These are phyloP conservation scores for Drosophila kanekoi DNA, from an alignment of 2,888 invertebrate genomes.

Conservation along the genomic window DNA sequence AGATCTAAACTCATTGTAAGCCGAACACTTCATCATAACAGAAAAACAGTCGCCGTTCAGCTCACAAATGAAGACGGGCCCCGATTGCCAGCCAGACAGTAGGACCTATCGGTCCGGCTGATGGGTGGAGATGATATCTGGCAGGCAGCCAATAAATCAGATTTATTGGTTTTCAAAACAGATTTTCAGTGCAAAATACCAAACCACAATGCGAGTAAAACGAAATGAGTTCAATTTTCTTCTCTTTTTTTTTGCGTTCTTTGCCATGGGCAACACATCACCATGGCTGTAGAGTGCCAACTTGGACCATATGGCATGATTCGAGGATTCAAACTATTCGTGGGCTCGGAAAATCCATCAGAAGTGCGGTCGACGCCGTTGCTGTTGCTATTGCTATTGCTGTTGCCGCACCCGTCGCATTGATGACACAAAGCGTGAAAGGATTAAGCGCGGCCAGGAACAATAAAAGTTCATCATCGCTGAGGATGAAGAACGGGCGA, in stretches of 20 bases:
- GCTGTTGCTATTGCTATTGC: not conserved
- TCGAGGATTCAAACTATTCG: slow-evolving; percentile 49
- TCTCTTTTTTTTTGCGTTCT: slow-evolving; percentile 7
- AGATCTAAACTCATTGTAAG: slow-evolving; percentile 36
- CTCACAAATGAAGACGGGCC: slow-evolving; percentile 36
- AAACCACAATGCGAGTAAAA: slow-evolving; percentile 69
- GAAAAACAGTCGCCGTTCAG: slow-evolving; percentile 7
- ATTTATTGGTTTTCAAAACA: slow-evolving; percentile 82
- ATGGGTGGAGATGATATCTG: slow-evolving; percentile 31
- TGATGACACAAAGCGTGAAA: slow-evolving; percentile 78
- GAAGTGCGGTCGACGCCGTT: slow-evolving; percentile 48
- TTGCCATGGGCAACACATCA: slow-evolving; percentile 40
- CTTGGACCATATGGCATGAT: slow-evolving; percentile 70
- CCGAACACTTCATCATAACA: slow-evolving; percentile 44
- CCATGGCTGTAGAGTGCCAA: slow-evolving; percentile 45
- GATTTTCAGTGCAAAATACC: slow-evolving; percentile 61
- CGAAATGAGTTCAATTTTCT: slow-evolving; percentile 46
- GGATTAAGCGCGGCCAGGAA: slow-evolving; percentile 70
- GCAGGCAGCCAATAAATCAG: slow-evolving; percentile 75
- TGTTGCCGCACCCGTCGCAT: slow-evolving; percentile 13
- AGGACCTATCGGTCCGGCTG: slow-evolving; percentile 2
- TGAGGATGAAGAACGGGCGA: slow-evolving; percentile 12
- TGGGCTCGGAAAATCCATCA: slow-evolving; percentile 70
- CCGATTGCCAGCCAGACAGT: slow-evolving; percentile 3
- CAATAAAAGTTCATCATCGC: slow-evolving; percentile 78